phyloP scores from a whole-genome alignment of 2,797 vertebrate genomes.

The Sebastes vulpes region DNA sequence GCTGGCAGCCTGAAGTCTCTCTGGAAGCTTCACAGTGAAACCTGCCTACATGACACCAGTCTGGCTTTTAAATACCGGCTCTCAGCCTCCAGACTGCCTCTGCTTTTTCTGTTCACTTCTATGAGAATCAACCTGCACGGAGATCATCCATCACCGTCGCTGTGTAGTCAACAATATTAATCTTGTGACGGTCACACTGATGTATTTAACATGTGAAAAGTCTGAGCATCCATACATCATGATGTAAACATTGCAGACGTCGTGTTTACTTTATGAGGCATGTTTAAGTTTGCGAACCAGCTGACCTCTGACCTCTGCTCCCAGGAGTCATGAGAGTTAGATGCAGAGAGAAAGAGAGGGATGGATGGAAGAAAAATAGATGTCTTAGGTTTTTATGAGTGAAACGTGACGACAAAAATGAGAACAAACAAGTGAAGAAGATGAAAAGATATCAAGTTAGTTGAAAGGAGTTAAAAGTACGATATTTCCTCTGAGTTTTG shows the following conservation, averaged over 20 bases:
- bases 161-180: background rate
- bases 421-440: background rate
- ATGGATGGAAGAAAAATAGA: too few species aligned
- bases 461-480: too few species aligned
- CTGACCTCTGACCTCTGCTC: slow-evolving; percentile 7
- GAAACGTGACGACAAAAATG: background rate
- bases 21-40: slow-evolving; percentile 22
- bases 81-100: background rate
- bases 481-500: background rate
- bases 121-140: background rate
- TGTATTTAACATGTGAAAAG: background rate
- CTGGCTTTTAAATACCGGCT: background rate
- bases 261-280: background rate
- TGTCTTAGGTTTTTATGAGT: too few species aligned
- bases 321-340: background rate
- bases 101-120: background rate
- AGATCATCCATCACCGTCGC: background rate
- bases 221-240: background rate
- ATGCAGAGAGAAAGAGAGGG: too few species aligned
- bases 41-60: background rate
- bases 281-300: background rate
- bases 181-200: background rate
- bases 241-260: background rate
- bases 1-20: slow-evolving; percentile 12
- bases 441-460: background rate